phyloP scores from a whole-genome alignment of 2,797 vertebrate species.

The Psittacula echo region DNA sequence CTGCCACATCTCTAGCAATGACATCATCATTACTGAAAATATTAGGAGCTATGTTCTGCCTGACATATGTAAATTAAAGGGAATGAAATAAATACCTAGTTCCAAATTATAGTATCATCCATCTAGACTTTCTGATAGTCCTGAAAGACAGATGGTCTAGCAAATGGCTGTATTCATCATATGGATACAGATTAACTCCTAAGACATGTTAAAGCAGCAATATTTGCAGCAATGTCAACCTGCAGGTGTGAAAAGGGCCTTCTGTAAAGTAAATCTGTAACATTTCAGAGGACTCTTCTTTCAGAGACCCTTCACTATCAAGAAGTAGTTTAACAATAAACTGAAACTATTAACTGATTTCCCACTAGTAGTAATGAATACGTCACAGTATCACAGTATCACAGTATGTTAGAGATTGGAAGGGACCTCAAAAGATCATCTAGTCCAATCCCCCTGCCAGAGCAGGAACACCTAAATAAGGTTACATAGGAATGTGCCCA shows the following conservation, averaged over 20 bases:
- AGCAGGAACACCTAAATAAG: no score
- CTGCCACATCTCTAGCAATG: neutral
- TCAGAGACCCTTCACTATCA: neutral
- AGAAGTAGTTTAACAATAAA: neutral
- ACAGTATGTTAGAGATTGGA: no score
- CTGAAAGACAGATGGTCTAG: constrained; percentile 28
- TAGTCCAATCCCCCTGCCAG: no score
- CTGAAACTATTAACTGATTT: neutral
- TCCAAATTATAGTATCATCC: neutral
- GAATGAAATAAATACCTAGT: constrained; percentile 1
- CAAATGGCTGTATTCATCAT: neutral
- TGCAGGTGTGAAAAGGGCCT: neutral
- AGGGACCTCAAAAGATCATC: no score
- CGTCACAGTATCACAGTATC: no score
- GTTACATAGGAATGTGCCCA: no score
- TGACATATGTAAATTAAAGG: constrained; percentile 16
- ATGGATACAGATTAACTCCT: neutral
- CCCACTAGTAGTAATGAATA: neutral
- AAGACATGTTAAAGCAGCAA: neutral
- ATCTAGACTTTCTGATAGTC: constrained; percentile 15
- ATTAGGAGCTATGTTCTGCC: neutral
- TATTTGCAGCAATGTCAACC: constrained; percentile 9
- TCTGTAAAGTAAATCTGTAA: neutral
- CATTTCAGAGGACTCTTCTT: neutral
- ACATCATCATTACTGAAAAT: neutral